These are phyloP conservation scores for Brachypalpus laphriformis DNA, from an alignment of 2,888 invertebrate species.

Conservation along the genomic window DNA sequence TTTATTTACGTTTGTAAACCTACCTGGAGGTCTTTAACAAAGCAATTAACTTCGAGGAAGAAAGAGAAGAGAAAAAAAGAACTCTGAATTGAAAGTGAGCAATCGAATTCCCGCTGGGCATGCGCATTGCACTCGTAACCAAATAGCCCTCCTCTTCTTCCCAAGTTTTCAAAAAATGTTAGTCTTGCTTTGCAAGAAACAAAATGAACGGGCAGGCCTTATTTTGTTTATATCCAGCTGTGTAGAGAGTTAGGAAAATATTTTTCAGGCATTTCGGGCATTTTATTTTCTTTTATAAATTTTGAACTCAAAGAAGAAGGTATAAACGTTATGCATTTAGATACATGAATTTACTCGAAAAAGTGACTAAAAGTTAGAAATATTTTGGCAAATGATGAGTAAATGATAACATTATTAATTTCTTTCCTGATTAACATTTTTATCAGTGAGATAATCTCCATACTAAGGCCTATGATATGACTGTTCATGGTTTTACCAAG, in stretches of 20 bases:
- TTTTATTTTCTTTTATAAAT: no score
- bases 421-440: no score
- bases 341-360: not conserved
- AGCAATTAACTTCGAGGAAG: conserved; percentile 59
- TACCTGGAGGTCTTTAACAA: conserved; percentile 44
- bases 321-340: not conserved
- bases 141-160: conserved; percentile 36
- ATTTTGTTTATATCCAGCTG: not conserved
- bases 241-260: not conserved
- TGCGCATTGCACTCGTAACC: conserved; percentile 48
- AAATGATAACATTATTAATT: no score
- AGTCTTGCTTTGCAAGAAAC: not conserved
- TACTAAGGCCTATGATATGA: no score
- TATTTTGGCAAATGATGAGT: no score
- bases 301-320: no score
- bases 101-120: conserved; percentile 64
- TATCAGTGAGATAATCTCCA: no score
- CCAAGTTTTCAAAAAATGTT: not conserved
- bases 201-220: not conserved
- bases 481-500: no score
- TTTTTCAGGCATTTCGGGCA: not conserved
- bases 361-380: no score
- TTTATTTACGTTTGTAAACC: conserved; percentile 8
- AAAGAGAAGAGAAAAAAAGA: not conserved
- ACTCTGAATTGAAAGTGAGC: conserved; percentile 56